Evolutionary conservation across 2,113 vertebrate species (phyloP).

Genomic region (Ceyx margarethae): DNA sequence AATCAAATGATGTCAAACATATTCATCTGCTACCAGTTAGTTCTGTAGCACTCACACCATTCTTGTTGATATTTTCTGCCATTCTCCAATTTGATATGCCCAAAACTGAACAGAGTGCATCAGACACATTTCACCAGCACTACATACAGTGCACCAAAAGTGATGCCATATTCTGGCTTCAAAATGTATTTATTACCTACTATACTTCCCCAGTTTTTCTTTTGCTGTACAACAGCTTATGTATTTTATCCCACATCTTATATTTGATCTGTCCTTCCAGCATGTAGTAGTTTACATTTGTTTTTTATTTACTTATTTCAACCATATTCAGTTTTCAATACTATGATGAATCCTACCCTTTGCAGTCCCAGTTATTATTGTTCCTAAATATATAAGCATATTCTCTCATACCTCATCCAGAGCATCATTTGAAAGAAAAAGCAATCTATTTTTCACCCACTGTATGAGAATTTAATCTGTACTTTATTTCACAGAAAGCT

Average conservation of each 20-base stretch:
- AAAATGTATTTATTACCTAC: not conserved
- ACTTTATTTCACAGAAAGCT: not conserved
- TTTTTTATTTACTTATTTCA: not conserved
- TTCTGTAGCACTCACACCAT: not conserved
- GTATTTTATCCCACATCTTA: accelerated
- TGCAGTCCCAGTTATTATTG: not conserved
- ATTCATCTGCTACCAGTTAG: not conserved
- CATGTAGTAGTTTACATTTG: not conserved
- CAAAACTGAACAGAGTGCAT: not conserved
- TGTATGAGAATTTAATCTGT: not conserved
- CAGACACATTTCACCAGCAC: not conserved
- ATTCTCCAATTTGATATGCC: not conserved
- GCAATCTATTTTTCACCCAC: not conserved
- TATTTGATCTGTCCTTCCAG: not conserved
- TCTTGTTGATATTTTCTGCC: not conserved
- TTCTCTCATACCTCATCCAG: not conserved
- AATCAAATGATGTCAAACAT: not conserved
- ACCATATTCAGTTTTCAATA: not conserved
- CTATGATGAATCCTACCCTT: not conserved
- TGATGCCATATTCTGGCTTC: not conserved
- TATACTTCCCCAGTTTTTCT: not conserved
- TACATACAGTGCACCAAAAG: not conserved
- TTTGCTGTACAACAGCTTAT: not conserved
- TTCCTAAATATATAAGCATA: not conserved
- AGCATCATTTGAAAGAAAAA: not conserved